Base-by-base conservation (phyloP, 2,888 invertebrate genomes). In the Seira musarum region DNA sequence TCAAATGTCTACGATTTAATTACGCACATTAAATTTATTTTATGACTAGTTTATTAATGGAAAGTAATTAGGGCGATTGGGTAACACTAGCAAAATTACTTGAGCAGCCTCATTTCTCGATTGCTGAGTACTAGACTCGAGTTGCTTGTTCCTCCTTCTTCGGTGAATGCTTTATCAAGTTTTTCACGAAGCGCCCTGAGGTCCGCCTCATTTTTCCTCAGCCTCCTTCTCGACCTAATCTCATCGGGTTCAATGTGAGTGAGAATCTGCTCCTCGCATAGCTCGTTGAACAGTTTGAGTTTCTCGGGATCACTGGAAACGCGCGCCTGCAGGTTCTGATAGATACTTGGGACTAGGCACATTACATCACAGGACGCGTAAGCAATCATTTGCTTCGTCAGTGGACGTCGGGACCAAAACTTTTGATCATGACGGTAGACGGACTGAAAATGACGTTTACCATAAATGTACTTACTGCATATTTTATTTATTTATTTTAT, bases 351-450 rank as follows among this genome's bases (percentile, higher is more conserved):
- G 13, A 96, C 94, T 83, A 97, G 91, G 78, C 95, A 94, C 21
- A 95, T 90, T 22, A 96, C 96, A 90, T 97, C 97, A 46, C 95
- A 94, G 10, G 96, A 95, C 8, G 96, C 95, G 89, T 96, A 96
- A 77, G 95, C 91, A 75, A 97, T 92, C 97, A 97, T 97, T 88
- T 97, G 96, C 79, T 95, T 93, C 25, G 95, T 93, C 53, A 97
- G 89, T 1, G 97, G 97, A 69, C 97, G 90, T 61, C 96, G 92
- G 3, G 96, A 94, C 97, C 97, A 97, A 87, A 89, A 90, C 81
- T 94, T 92, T 88, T 95, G 95, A 89, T 96, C 96, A 85, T 94
- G 91, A 53, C 94, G 91, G 88, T 96, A 96, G 57, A 96, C 93
- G 89, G 94, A 94, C 89, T 95, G 95, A 17, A 24, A 57, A 30